phyloP scores from a whole-genome alignment of 2,797 vertebrate species.

The Gorsachius magnificus region DNA sequence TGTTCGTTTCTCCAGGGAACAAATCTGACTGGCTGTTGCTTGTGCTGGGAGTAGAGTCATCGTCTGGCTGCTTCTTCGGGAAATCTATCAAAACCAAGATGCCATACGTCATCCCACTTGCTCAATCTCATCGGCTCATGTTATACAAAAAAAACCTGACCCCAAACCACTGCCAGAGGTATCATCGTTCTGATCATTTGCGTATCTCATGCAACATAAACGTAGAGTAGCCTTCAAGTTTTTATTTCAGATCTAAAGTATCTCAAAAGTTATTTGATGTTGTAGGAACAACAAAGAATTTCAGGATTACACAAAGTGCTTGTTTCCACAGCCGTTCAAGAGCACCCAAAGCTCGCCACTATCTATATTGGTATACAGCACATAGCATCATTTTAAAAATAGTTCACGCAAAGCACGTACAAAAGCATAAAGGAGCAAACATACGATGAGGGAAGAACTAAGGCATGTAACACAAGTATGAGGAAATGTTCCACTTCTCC shows the following conservation, averaged over 20 bases:
- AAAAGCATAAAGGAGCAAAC: background rate
- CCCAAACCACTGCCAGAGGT: background rate
- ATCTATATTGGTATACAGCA: background rate
- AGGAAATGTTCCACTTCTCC: background rate
- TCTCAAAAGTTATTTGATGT: background rate
- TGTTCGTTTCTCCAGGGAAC: conserved; percentile 91
- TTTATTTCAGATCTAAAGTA: background rate
- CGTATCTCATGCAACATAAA: background rate
- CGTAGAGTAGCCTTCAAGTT: background rate
- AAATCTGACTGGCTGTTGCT: conserved; percentile 91
- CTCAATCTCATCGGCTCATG: background rate
- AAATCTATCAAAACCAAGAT: conserved; percentile 81
- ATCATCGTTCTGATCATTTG: background rate
- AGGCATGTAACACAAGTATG: background rate
- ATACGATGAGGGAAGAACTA: background rate
- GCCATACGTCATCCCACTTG: background rate
- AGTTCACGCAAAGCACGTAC: background rate
- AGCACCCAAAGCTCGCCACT: background rate
- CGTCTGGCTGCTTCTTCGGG: conserved; percentile 92
- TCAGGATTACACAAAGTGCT: background rate
- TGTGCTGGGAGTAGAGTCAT: conserved; percentile 90
- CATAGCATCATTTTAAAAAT: background rate
- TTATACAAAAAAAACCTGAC: background rate
- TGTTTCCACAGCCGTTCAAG: background rate
- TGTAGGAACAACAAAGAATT: background rate